phyloP scores from a whole-genome alignment of 1,140 invertebrate species.

The Ceratosolen fusciceps region DNA sequence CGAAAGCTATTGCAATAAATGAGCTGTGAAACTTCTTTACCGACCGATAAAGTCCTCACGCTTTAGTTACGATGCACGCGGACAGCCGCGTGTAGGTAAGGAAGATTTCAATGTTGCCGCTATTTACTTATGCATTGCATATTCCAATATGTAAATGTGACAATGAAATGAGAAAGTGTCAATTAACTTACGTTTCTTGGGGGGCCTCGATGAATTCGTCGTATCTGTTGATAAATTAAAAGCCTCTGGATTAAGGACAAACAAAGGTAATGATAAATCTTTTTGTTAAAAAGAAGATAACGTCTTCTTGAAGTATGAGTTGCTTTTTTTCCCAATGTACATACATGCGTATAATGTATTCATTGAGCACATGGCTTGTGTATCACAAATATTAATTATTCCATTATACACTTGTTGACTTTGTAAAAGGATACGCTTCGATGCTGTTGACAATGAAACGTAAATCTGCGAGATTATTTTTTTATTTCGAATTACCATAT shows the following conservation, averaged over 20 bases:
- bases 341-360: neutral
- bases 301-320: neutral
- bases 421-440: slow-evolving; percentile 61
- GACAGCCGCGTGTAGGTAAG: neutral
- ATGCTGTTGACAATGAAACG: slow-evolving; percentile 24
- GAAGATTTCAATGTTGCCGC: slow-evolving; percentile 11
- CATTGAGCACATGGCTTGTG: neutral
- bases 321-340: neutral
- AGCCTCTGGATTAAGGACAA: slow-evolving; percentile 50
- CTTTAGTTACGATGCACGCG: neutral
- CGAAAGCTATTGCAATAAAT: too few species aligned
- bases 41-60: neutral
- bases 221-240: slow-evolving; percentile 50
- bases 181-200: slow-evolving; percentile 55
- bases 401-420: neutral
- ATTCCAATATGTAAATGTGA: neutral
- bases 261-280: neutral
- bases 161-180: neutral
- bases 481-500: slow-evolving; percentile 54
- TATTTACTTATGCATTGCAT: neutral
- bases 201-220: slow-evolving; percentile 41
- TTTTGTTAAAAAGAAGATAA: neutral
- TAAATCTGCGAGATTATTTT: slow-evolving; percentile 47
- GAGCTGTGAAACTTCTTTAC: neutral
- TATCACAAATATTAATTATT: neutral